A percentile compares a stretch with the other conserved stretches of the same genome.
Conservation (phyloP, 2,888 invertebrate genomes). For the Sinodicranocentrus sp. region DNA sequence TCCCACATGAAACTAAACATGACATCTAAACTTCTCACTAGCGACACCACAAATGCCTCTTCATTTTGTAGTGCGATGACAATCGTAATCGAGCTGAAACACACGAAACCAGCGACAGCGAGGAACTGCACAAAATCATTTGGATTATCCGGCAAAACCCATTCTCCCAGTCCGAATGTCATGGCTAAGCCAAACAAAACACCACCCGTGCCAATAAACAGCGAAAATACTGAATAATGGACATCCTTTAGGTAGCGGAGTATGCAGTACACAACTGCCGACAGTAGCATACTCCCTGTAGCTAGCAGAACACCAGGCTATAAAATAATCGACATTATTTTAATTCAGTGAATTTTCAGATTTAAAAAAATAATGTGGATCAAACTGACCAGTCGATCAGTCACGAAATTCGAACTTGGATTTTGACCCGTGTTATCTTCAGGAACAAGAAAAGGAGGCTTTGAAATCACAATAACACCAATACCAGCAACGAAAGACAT, state of each 20-base stretch:
- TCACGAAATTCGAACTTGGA: neutral
- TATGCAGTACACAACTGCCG: slow-evolving; percentile 39
- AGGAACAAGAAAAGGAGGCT: slow-evolving; percentile 47
- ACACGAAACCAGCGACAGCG: slow-evolving; percentile 18
- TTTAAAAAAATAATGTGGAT: neutral
- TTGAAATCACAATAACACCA: slow-evolving; percentile 69
- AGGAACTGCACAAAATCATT: slow-evolving; percentile 22
- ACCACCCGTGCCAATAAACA: slow-evolving; percentile 45
- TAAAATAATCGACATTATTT: neutral
- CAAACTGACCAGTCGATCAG: slow-evolving; percentile 32
- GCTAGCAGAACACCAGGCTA: slow-evolving; percentile 28
- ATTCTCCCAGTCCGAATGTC: slow-evolving; percentile 2
- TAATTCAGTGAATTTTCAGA: neutral
- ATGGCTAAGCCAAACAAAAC: slow-evolving; percentile 24
- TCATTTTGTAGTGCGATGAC: slow-evolving; percentile 73
- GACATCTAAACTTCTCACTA: slow-evolving; percentile 69
- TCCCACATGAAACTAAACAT: slow-evolving; percentile 73
- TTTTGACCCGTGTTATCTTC: neutral
- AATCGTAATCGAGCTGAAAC: slow-evolving; percentile 50
- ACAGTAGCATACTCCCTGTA: slow-evolving; percentile 41
- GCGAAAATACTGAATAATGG: slow-evolving; percentile 52
- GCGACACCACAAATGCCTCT: slow-evolving; percentile 71
- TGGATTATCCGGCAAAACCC: neutral
- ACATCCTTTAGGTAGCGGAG: slow-evolving; percentile 59
- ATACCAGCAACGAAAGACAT: slow-evolving; percentile 58